phyloP scores from a whole-genome alignment of 2,797 vertebrate species.

The Tokudaia muenninki region DNA sequence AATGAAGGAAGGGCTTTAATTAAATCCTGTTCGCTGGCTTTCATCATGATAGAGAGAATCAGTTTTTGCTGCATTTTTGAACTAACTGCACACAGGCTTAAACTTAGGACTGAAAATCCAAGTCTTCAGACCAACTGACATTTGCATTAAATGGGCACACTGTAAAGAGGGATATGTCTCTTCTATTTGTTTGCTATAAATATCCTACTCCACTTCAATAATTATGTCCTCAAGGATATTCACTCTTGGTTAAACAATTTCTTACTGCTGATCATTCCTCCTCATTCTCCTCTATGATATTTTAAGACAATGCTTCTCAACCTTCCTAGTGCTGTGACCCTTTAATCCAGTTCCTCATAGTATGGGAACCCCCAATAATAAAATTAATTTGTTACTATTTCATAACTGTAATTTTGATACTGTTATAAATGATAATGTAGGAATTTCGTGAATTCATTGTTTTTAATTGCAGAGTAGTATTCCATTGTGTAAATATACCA shows the following conservation, averaged over 20 bases:
- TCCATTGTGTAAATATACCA: no score
- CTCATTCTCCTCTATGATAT: neutral
- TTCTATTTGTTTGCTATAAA: neutral
- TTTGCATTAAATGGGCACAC: neutral
- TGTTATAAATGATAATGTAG: neutral
- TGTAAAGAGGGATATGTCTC: neutral
- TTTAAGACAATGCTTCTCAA: neutral
- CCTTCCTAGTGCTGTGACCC: no score
- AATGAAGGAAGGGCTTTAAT: constrained; percentile 87
- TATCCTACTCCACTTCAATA: neutral
- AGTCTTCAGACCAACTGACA: neutral
- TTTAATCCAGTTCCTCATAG: neutral
- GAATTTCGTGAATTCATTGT: no score
- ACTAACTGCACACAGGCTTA: constrained; percentile 9
- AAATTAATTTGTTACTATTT: neutral
- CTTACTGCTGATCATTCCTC: neutral
- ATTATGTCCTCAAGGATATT: neutral
- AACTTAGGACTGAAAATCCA: constrained; percentile 13
- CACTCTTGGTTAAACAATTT: neutral
- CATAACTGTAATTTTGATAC: neutral
- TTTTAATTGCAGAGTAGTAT: no score
- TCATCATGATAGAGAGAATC: constrained; percentile 68
- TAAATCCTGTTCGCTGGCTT: constrained; percentile 86
- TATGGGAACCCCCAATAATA: neutral
- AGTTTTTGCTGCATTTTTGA: constrained; percentile 58